Conservation (phyloP, 2,113 vertebrate species). For the Campylomormyrus tamandua region DNA sequence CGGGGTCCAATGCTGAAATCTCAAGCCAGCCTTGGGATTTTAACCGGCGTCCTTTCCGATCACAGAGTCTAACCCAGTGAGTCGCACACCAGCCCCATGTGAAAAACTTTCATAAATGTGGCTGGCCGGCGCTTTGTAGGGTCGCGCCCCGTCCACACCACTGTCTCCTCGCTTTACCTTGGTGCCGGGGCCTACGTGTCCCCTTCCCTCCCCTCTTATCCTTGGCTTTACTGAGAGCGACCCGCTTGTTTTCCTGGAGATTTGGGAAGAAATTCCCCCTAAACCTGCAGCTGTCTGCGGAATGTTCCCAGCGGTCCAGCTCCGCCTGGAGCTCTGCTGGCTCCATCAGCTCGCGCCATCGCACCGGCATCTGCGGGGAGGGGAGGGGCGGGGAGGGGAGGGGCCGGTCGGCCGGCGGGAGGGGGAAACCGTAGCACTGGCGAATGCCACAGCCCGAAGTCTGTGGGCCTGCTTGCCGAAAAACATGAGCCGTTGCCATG, state of each 20-base stretch:
- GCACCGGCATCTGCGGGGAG: slow-evolving; percentile 28
- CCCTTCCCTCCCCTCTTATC: slow-evolving; percentile 21
- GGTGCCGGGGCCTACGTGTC: background rate
- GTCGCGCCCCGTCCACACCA: slow-evolving; percentile 30
- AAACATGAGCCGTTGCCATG: slow-evolving; percentile 56
- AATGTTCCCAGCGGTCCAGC: slow-evolving; percentile 48
- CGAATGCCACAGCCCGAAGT: slow-evolving; percentile 56
- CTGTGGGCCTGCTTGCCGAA: slow-evolving; percentile 36
- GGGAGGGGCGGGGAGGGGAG: slow-evolving; percentile 22
- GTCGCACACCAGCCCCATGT: background rate
- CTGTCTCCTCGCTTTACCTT: slow-evolving; percentile 53
- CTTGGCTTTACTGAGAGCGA: slow-evolving; percentile 46
- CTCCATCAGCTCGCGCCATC: slow-evolving; percentile 44
- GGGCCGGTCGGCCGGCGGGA: background rate
- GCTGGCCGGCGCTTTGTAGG: background rate
- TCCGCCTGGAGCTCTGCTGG: slow-evolving; percentile 46
- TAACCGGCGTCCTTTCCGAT: background rate
- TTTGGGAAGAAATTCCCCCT: slow-evolving; percentile 60
- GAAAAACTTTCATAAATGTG: slow-evolving; percentile 7
- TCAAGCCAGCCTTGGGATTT: background rate
- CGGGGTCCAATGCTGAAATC: background rate
- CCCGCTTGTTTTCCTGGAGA: slow-evolving; percentile 53
- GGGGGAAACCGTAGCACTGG: slow-evolving; percentile 8
- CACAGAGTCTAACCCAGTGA: background rate
- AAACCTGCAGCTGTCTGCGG: slow-evolving; percentile 64